Evolutionary conservation across 2,888 invertebrate genomes (phyloP), one percentile per base, ranked within the genome.

Genomic region (Tethea ocularis): DNA sequence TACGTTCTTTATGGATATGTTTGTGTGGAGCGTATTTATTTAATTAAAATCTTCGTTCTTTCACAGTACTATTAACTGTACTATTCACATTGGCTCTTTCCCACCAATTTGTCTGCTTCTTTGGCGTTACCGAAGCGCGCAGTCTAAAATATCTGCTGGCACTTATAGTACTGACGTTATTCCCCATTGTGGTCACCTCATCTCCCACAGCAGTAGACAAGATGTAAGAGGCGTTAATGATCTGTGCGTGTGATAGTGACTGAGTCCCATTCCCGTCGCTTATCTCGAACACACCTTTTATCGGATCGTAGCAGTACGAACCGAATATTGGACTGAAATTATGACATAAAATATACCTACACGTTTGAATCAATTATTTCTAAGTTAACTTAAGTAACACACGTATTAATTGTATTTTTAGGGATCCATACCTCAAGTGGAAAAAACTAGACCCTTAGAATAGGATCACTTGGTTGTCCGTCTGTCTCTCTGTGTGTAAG

Each of bases 321-420:
- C 86, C 86, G 57, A 86, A 81, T 58, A 86, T 79, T 22, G 84
- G 66, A 5, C 86, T 86, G 76, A 57, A 83, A 82, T 26, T 52
- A n/a, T 26, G 26, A 36, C 3, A 38, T n/a, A 38, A 38, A n/a
- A n/a, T n/a, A 38, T 26, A n/a, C n/a, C n/a, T n/a, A n/a, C n/a
- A n/a, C n/a, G n/a, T n/a, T n/a, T n/a, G n/a, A n/a, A n/a, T n/a
- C n/a, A n/a, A n/a, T n/a, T n/a, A n/a, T n/a, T n/a, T n/a, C n/a
- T n/a, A n/a, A n/a, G n/a, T n/a, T n/a, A n/a, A n/a, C n/a, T n/a
- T n/a, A n/a, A n/a, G n/a, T n/a, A n/a, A n/a, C n/a, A n/a, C n/a
- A n/a, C n/a, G n/a, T n/a, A n/a, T n/a, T n/a, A n/a, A n/a, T n/a
- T n/a, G n/a, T n/a, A n/a, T n/a, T n/a, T n/a, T n/a, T n/a, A n/a